Evolutionary conservation across 2,888 invertebrate genomes (phyloP).

Genomic region (Sialis fuliginosa): DNA sequence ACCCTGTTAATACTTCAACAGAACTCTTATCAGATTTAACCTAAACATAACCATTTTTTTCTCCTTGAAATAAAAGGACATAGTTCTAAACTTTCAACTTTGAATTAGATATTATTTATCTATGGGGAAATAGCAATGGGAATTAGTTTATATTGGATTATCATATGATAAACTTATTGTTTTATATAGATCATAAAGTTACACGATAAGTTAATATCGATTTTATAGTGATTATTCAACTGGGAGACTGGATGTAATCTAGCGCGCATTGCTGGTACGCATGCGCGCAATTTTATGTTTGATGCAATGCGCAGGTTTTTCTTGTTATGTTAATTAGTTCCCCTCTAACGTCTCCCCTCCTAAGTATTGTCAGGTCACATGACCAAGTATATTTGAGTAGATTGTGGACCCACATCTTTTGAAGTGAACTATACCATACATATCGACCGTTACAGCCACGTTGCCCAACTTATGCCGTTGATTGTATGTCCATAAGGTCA

Average conservation of each 20-base stretch:
- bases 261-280: not conserved
- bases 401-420: not conserved
- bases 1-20: too few species aligned
- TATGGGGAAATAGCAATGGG: too few species aligned
- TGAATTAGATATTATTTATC: too few species aligned
- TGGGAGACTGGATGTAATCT: not conserved
- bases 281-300: not conserved
- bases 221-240: not conserved
- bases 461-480: slow-evolving; percentile 4
- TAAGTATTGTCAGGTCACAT: not conserved
- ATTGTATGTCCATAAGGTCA: slow-evolving; percentile 4
- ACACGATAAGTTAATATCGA: not conserved
- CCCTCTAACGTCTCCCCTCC: not conserved
- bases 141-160: too few species aligned
- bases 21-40: too few species aligned
- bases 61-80: too few species aligned
- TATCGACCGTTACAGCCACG: slow-evolving; percentile 6
- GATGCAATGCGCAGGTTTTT: not conserved
- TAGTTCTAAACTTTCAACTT: too few species aligned
- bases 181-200: too few species aligned
- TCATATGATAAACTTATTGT: too few species aligned
- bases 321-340: not conserved
- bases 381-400: not conserved
- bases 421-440: slow-evolving; percentile 3
- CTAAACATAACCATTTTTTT: too few species aligned